Conservation (phyloP, 2,113 vertebrate species). For the Xerus inauris region DNA sequence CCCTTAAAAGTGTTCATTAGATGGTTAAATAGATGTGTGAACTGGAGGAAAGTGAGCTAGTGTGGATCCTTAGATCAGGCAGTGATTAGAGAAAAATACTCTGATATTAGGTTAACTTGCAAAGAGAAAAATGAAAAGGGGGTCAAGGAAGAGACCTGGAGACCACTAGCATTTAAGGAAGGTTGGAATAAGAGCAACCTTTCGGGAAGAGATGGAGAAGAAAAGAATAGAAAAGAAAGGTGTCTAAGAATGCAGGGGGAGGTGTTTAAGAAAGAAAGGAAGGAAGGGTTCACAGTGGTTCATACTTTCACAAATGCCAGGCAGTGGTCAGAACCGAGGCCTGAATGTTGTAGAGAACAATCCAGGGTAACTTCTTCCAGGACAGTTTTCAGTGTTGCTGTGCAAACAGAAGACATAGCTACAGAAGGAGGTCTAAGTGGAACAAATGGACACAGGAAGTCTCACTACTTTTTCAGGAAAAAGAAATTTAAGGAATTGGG, state of each 20-base stretch:
- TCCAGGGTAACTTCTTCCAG: neutral
- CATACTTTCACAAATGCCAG: neutral
- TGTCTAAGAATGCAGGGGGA: fast-evolving
- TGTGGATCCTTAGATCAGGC: neutral
- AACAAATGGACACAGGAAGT: neutral
- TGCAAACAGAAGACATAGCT: neutral
- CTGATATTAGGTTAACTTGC: neutral
- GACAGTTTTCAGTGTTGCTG: neutral
- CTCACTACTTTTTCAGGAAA: neutral
- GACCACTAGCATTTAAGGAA: neutral
- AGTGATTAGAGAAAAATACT: neutral
- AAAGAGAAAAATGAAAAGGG: neutral
- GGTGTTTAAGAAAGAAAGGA: neutral
- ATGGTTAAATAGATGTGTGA: neutral
- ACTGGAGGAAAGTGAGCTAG: neutral
- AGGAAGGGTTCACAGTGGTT: neutral
- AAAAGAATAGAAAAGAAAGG: fast-evolving
- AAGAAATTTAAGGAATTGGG: neutral
- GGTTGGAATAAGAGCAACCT: neutral
- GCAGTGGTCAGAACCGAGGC: neutral
- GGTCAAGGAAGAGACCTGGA: neutral
- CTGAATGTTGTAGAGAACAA: neutral
- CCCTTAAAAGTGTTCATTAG: neutral
- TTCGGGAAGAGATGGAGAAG: neutral
- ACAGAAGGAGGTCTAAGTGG: neutral